These are phyloP conservation scores for Chirona hameri DNA, from an alignment of 2,888 invertebrate species.

Conservation along the genomic window DNA sequence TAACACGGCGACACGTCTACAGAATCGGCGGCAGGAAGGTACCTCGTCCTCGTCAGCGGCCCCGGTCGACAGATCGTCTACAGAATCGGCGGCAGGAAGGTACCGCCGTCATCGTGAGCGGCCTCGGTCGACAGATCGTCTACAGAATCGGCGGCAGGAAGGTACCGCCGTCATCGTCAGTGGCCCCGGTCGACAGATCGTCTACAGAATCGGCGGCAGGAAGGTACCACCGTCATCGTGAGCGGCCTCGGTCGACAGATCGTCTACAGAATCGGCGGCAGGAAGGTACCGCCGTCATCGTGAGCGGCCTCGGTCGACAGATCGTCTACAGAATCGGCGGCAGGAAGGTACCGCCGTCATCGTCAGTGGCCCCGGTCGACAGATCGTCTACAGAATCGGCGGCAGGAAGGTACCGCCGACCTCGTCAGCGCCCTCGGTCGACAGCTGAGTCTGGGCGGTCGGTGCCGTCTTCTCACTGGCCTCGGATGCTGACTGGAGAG, in stretches of 20 bases:
- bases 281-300: too few species aligned
- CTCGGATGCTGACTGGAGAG: background rate
- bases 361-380: slow-evolving; percentile 26
- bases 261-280: too few species aligned
- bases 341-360: slow-evolving; percentile 24
- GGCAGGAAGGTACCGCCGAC: slow-evolving; percentile 8
- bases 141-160: too few species aligned
- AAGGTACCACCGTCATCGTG: slow-evolving; percentile 31
- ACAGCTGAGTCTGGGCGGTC: slow-evolving; percentile 11
- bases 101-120: slow-evolving; percentile 31
- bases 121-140: slow-evolving; percentile 30
- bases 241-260: slow-evolving; percentile 28
- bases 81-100: slow-evolving; percentile 13
- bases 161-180: too few species aligned
- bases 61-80: too few species aligned
- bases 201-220: slow-evolving; percentile 10
- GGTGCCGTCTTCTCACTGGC: slow-evolving; percentile 28
- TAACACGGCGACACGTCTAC: too few species aligned
- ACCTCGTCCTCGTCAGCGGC: too few species aligned
- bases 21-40: too few species aligned
- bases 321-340: too few species aligned
- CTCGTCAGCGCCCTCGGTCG: slow-evolving; percentile 31
- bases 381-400: slow-evolving; percentile 2
- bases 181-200: too few species aligned
- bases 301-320: background rate